These are phyloP conservation scores for Menura novaehollandiae DNA, from an alignment of 2,113 vertebrate species.

Conservation along the genomic window DNA sequence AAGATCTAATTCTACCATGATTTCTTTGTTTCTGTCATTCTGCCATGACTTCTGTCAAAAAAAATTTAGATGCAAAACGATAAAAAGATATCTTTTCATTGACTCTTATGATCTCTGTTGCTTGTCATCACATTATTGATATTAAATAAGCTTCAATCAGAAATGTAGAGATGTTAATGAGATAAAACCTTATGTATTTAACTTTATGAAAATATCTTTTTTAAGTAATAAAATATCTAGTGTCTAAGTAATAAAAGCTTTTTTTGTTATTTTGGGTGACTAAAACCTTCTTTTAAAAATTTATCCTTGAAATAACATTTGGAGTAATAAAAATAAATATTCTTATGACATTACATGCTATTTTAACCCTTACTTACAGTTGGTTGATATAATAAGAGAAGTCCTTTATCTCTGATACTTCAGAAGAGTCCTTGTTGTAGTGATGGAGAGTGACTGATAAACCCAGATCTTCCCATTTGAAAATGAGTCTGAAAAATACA, in stretches of 20 bases:
- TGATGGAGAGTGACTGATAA: neutral
- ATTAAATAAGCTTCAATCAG: neutral
- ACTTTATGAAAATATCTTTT: neutral
- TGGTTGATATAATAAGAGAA: neutral
- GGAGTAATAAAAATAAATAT: neutral
- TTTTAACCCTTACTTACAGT: neutral
- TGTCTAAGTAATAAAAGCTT: neutral
- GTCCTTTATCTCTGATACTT: neutral
- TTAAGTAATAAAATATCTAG: neutral
- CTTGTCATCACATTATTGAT: neutral
- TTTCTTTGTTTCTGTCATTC: neutral
- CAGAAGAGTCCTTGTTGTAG: neutral
- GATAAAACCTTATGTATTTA: neutral
- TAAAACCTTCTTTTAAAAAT: accelerated
- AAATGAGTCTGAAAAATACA: neutral
- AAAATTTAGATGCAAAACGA: neutral
- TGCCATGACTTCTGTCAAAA: neutral
- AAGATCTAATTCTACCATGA: neutral
- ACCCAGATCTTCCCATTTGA: neutral
- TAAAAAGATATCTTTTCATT: neutral
- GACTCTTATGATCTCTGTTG: neutral
- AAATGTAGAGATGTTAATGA: neutral
- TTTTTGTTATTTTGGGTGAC: neutral
- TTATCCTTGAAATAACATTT: neutral
- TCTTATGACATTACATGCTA: neutral